Evolutionary conservation across 1,140 invertebrate genomes (phyloP).

Genomic region (Pogonognathellus flavescens): DNA sequence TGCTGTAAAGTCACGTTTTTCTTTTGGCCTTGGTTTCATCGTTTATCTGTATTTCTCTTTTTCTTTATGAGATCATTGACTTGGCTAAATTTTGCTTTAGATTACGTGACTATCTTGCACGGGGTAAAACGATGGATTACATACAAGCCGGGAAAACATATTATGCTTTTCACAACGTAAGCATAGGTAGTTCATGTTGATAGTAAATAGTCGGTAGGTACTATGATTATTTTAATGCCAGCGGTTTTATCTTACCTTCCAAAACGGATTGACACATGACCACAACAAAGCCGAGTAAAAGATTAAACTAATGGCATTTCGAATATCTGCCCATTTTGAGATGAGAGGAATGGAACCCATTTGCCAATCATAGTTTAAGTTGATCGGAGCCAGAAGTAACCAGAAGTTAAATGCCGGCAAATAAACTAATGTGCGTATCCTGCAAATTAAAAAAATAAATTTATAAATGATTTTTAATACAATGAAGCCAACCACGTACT

Average conservation of each 20-base stretch:
- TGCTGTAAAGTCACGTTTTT: constrained; percentile 37
- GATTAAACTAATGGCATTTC: constrained; percentile 70
- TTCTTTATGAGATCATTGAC: constrained; percentile 56
- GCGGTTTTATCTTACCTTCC: constrained; percentile 51
- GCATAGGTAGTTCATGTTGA: neutral
- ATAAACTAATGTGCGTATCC: constrained; percentile 73
- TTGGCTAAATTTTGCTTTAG: constrained; percentile 25
- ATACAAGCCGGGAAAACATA: neutral
- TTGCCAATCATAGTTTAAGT: constrained; percentile 75
- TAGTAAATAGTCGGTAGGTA: neutral
- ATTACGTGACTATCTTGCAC: neutral
- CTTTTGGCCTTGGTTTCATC: constrained; percentile 46
- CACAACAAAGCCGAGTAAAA: constrained; percentile 71
- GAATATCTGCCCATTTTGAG: constrained; percentile 69
- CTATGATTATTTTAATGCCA: neutral
- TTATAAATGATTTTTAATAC: neutral
- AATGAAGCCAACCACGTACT: too few species aligned
- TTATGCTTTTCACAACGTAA: neutral
- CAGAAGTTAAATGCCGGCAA: constrained; percentile 73
- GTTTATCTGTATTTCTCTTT: constrained; percentile 43
- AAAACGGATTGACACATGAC: constrained; percentile 23
- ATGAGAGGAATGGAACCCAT: constrained; percentile 74
- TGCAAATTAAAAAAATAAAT: constrained; percentile 63
- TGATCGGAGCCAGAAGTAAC: constrained; percentile 72
- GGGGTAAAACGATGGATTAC: neutral